Conservation (phyloP, 2,113 vertebrate species). For the Eulacestoma nigropectus region DNA sequence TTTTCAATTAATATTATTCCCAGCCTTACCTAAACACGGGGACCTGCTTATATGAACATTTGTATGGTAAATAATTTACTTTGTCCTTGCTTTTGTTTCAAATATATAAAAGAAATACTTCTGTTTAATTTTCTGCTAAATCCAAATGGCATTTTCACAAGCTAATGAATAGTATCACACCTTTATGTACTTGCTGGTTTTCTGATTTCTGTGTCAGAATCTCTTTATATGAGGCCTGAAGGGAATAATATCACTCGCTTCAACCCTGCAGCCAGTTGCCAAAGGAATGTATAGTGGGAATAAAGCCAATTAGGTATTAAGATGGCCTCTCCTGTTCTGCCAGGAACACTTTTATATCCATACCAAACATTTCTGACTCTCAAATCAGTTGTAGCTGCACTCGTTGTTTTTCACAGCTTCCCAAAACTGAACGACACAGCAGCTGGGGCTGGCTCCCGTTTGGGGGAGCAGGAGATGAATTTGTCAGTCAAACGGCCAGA, state of each 20-base stretch:
- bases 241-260: not conserved
- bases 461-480: not conserved
- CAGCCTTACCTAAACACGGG: not conserved
- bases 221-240: not conserved
- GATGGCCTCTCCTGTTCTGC: not conserved
- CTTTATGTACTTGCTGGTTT: not conserved
- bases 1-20: not conserved
- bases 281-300: not conserved
- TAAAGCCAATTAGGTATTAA: not conserved
- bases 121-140: not conserved
- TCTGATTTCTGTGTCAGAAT: not conserved
- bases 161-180: not conserved
- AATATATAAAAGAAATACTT: not conserved
- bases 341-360: not conserved
- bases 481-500: not conserved
- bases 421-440: not conserved
- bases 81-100: not conserved
- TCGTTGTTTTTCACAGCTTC: not conserved
- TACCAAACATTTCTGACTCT: not conserved
- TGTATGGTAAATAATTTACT: not conserved
- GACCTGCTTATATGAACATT: not conserved
- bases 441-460: not conserved
- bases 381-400: not conserved
- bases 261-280: accelerated
- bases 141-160: not conserved